phyloP scores from a whole-genome alignment of 2,888 invertebrate genomes.

The Pedicia rivosa region DNA sequence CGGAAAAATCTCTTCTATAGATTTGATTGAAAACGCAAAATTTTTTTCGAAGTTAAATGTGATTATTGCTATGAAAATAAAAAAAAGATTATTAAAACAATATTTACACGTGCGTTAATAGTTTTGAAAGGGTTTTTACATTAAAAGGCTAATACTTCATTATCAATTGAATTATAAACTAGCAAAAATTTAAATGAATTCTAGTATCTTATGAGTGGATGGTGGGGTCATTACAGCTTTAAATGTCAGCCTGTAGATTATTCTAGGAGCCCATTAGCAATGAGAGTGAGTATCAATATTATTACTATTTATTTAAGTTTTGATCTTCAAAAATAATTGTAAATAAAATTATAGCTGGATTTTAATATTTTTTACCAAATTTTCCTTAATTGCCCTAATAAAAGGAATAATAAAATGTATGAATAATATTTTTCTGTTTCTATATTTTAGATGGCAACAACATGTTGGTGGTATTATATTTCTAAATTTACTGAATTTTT shows the following conservation, averaged over 20 bases:
- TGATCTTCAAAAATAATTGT: background rate
- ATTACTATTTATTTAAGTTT: constrained; percentile 1
- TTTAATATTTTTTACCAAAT: constrained; percentile 3
- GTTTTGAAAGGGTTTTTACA: too few relatives aligned
- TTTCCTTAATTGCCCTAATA: constrained; percentile 8
- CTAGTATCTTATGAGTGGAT: constrained; percentile 50
- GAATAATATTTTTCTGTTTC: constrained; percentile 12
- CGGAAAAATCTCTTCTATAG: too few relatives aligned
- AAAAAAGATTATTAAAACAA: too few relatives aligned
- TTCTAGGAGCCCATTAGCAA: constrained; percentile 49
- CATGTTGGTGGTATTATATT: constrained; percentile 95
- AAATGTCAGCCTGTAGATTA: constrained; percentile 82
- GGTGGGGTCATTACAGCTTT: constrained; percentile 66
- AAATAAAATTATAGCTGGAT: background rate
- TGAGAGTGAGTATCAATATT: constrained; percentile 40
- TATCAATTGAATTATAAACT: too few relatives aligned
- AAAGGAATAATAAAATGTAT: too few relatives aligned
- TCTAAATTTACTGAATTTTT: constrained; percentile 95
- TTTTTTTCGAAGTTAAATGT: too few relatives aligned
- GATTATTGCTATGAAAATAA: too few relatives aligned
- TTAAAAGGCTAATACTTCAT: too few relatives aligned
- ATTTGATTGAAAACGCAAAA: too few relatives aligned
- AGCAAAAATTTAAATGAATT: too few relatives aligned
- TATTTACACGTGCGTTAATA: too few relatives aligned
- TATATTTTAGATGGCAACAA: constrained; percentile 62